phyloP scores from a whole-genome alignment of 2,888 invertebrate genomes.

The Trichogramma dendrolimi region DNA sequence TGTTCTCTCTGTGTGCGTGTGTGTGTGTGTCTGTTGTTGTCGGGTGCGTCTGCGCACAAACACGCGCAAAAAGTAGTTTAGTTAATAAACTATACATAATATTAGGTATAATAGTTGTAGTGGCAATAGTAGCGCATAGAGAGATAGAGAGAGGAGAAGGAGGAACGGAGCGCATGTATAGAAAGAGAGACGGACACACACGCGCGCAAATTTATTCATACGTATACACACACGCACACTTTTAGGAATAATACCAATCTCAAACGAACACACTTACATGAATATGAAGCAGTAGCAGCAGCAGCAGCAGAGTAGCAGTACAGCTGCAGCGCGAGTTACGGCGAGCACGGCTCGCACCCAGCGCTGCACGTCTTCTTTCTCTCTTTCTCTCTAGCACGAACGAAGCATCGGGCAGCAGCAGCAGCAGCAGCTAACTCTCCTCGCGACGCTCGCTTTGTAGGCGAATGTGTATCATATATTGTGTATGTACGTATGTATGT shows the following conservation, averaged over 20 bases:
- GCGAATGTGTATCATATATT: too few relatives aligned
- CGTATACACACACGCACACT: not conserved
- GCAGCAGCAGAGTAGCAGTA: not conserved
- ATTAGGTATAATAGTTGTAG: not conserved
- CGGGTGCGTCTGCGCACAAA: not conserved
- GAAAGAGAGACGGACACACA: not conserved
- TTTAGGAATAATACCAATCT: not conserved
- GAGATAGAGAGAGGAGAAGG: conserved; percentile 8
- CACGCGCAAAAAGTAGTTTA: too few relatives aligned
- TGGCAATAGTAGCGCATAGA: not conserved
- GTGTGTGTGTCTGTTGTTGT: not conserved
- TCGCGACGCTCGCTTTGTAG: not conserved
- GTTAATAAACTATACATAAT: too few relatives aligned
- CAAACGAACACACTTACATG: not conserved
- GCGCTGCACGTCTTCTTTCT: not conserved
- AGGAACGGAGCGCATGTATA: too few relatives aligned
- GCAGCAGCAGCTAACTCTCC: not conserved
- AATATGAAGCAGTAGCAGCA: not conserved
- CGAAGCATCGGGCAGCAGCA: conserved; percentile 2
- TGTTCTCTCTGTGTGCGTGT: conserved; percentile 8
- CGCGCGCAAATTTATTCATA: not conserved
- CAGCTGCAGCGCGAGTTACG: not conserved
- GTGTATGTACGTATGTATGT: too few relatives aligned
- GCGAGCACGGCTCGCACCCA: conserved; percentile 2
- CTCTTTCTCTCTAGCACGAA: conserved; percentile 1